Percentiles rank a stretch among this genome's conserved stretches.
phyloP scores from a whole-genome alignment of 1,140 invertebrate genomes.

The Eueides isabella region DNA sequence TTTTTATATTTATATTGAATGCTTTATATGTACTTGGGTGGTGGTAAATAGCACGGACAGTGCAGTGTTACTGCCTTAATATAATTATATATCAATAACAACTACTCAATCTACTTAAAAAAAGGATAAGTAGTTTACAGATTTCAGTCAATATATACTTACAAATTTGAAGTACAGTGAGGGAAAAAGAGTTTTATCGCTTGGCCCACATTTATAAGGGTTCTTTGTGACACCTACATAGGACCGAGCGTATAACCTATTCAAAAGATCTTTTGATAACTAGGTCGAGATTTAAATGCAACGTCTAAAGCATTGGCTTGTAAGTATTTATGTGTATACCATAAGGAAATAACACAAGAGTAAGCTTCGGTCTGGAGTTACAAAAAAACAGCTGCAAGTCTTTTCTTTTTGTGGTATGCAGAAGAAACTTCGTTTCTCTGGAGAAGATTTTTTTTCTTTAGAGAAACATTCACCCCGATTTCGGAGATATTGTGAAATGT shows the following conservation, averaged over 20 bases:
- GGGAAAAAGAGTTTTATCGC: conserved; percentile 9
- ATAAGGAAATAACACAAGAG: neutral
- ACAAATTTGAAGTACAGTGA: conserved; percentile 3
- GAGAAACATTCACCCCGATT: no score
- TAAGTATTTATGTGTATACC: conserved; percentile 11
- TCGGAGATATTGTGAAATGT: no score
- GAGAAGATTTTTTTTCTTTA: no score
- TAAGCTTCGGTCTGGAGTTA: neutral
- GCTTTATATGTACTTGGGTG: no score
- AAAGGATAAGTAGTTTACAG: neutral
- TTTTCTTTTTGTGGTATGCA: no score
- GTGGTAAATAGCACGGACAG: no score
- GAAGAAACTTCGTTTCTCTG: no score
- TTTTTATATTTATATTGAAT: no score
- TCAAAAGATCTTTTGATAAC: conserved; percentile 30
- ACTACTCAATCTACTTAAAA: no score
- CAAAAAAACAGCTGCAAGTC: no score
- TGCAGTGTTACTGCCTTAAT: no score
- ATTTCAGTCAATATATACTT: neutral
- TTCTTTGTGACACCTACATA: conserved; percentile 30
- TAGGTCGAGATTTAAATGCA: conserved; percentile 27
- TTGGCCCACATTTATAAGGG: conserved; percentile 9
- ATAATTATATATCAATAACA: no score
- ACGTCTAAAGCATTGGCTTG: conserved; percentile 14
- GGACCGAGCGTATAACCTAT: conserved; percentile 16